Conservation (phyloP, 2,113 vertebrate genomes). For the Heterotis niloticus region DNA sequence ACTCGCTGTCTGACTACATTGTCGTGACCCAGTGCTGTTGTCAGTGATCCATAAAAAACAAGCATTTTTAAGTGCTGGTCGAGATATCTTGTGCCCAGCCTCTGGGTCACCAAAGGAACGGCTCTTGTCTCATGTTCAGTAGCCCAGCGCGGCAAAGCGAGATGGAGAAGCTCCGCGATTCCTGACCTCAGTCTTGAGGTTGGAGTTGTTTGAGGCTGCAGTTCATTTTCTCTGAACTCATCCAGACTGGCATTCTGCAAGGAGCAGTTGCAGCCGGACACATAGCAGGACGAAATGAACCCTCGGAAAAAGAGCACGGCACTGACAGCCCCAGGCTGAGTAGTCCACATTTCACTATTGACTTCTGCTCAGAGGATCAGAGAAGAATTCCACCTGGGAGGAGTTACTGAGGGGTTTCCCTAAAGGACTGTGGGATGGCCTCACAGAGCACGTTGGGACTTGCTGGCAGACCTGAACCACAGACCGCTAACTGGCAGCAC, state of each 20-base stretch:
- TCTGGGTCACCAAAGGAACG: no score
- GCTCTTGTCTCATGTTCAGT: no score
- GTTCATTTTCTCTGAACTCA: background rate
- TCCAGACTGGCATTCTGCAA: background rate
- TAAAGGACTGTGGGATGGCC: background rate
- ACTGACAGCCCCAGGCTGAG: background rate
- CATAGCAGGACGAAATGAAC: constrained; percentile 1
- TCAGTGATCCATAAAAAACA: background rate
- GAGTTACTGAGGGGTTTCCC: background rate
- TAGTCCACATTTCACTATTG: background rate
- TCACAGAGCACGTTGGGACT: background rate
- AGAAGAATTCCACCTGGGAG: background rate
- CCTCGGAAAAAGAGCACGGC: background rate
- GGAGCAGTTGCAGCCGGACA: background rate
- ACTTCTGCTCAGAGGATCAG: background rate
- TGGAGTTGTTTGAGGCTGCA: background rate
- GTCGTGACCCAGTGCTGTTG: no score
- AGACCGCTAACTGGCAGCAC: background rate
- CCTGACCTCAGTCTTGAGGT: background rate
- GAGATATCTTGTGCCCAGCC: background rate
- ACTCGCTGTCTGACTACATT: no score
- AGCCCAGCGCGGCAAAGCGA: no score
- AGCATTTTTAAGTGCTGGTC: no score
- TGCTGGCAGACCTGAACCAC: constrained; percentile 3
- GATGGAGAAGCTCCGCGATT: no score